A percentile compares a stretch with the other conserved stretches of the same genome.
phyloP scores from a whole-genome alignment of 2,797 vertebrate genomes.

The Tauraco hartlaubi region DNA sequence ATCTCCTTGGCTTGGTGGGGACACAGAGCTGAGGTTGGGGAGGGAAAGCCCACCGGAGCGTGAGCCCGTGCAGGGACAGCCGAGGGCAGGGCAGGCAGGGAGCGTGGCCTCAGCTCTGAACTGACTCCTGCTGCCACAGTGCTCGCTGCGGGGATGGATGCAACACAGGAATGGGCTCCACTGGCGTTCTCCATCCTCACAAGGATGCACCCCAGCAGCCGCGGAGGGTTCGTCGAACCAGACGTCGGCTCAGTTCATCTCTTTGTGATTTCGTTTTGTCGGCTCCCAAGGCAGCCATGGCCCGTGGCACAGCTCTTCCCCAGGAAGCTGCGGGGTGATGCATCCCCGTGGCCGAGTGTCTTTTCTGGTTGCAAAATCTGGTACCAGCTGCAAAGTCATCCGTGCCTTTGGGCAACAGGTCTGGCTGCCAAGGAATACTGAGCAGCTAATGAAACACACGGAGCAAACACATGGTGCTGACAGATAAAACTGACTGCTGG shows the following conservation, averaged over 20 bases:
- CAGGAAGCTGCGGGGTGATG: not conserved
- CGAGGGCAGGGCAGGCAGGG: not conserved
- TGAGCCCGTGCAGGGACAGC: not conserved
- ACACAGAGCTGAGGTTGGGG: not conserved
- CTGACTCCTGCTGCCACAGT: accelerated
- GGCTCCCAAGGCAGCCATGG: not conserved
- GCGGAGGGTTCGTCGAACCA: accelerated
- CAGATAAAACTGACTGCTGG: not conserved
- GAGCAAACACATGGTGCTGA: not conserved
- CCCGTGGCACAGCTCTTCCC: not conserved
- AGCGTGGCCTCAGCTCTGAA: accelerated
- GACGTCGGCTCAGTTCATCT: not conserved
- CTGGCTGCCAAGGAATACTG: not conserved
- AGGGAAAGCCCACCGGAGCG: not conserved
- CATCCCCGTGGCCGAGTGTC: accelerated
- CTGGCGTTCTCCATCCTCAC: accelerated
- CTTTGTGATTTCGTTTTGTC: accelerated
- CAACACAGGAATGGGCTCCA: accelerated
- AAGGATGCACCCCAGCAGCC: not conserved
- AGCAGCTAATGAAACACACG: not conserved
- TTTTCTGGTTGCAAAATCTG: not conserved
- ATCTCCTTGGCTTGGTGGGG: not conserved
- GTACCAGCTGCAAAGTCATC: not conserved
- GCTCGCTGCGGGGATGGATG: not conserved
- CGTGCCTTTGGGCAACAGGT: not conserved